Evolutionary conservation across 2,888 invertebrate species (phyloP), one percentile per base, ranked within the genome.

Genomic region (Scaptomyza flava): DNA sequence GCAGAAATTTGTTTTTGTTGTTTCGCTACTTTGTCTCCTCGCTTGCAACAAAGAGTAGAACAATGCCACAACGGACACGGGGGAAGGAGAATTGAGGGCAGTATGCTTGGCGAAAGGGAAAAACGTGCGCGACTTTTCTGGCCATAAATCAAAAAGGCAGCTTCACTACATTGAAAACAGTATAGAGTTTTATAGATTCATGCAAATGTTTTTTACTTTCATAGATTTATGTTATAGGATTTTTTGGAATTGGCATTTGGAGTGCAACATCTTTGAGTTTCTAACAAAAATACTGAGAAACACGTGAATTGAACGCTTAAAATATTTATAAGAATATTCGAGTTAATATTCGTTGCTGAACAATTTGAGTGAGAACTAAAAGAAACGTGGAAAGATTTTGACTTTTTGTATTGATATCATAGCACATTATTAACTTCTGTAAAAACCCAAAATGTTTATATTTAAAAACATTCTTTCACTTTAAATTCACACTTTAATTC

Each of bases 131-230:
- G 78, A 79, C 79, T 81, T 79, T 78, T 69, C 62, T 58, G 61
- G 70, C 77, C 70, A 75, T 81, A 83, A 83, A 83, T 81, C 83
- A 81, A 81, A 81, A 67, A 70, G 68, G 70, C 74, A 75, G 59
- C 59, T 41, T 8, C 68, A 61, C 52, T 60, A 38, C 54, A 50
- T 30, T 30, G 12, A 34, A 20, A 34, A n/a, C 6, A n/a, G 12
- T 20, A 9, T 34, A 1, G 20, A 33, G 48, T 34, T 48, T 20
- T 7, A 56, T 57, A 72, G 61, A 68, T 69, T 73, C 65, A 69
- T 73, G 72, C 64, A 53, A 62, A 68, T 56, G 46, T 71, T 67
- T 53, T 50, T 50, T 53, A 36, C n/a, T 36, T 36, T 36, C 2
- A n/a, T 36, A 27, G 68, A 72, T 68, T 69, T 65, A 57, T 53